Percentiles rank a stretch among this genome's conserved stretches.
phyloP scores from a whole-genome alignment of 2,113 vertebrate species.

The Antigone vipio region DNA sequence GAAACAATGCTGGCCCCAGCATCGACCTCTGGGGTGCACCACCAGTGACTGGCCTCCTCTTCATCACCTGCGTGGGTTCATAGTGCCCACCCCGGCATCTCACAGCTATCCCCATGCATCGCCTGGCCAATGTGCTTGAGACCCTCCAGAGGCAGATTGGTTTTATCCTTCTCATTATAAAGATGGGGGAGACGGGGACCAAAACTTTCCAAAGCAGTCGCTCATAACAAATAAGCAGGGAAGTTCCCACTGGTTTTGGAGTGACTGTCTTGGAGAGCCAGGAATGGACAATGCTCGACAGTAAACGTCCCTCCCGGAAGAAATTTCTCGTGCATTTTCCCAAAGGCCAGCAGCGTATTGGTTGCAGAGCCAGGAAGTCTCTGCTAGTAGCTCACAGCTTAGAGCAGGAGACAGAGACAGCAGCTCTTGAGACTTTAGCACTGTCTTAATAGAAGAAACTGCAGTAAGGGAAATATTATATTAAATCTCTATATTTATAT shows the following conservation, averaged over 20 bases:
- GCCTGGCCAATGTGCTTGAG: not conserved
- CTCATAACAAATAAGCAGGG: not conserved
- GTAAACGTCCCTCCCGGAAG: not conserved
- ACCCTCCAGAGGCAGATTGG: fast-evolving
- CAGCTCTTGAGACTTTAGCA: not conserved
- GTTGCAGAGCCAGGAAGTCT: not conserved
- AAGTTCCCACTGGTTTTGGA: not conserved
- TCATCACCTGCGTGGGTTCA: not conserved
- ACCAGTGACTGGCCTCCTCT: not conserved
- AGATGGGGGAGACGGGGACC: not conserved
- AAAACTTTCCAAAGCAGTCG: not conserved
- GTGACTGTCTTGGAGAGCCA: not conserved
- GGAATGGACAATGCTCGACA: not conserved
- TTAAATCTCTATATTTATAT: slow-evolving; percentile 65
- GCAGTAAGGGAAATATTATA: slow-evolving; percentile 59
- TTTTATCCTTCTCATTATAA: not conserved
- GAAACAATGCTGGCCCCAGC: fast-evolving
- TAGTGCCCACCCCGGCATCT: not conserved
- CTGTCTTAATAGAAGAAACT: slow-evolving; percentile 20
- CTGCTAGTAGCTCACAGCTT: not conserved
- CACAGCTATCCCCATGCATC: not conserved
- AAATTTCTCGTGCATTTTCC: not conserved
- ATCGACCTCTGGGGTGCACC: not conserved
- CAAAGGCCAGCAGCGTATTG: not conserved
- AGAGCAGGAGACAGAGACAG: slow-evolving; percentile 6